A percentile compares a stretch with the other conserved stretches of the same genome.
phyloP scores from a whole-genome alignment of 2,888 invertebrate genomes.

The Drosophila picticornis region DNA sequence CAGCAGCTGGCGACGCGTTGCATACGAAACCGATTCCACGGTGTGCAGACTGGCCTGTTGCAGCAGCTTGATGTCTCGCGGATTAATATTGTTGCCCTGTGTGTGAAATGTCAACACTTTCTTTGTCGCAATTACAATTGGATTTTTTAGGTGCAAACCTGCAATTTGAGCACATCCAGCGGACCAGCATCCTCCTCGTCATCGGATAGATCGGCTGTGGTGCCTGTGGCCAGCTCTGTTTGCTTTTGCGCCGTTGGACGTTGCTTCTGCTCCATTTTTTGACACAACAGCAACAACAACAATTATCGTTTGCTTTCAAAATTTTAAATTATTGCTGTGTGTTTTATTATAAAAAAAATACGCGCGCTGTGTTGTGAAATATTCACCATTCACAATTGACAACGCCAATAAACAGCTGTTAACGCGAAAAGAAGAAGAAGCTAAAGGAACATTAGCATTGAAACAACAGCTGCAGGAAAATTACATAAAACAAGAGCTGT shows the following conservation, averaged over 20 bases:
- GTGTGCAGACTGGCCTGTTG: constrained; percentile 97
- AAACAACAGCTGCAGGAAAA: constrained; percentile 22
- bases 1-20: constrained; percentile 95
- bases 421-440: constrained; percentile 5
- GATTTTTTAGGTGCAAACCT: constrained; percentile 86
- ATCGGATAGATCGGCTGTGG: constrained; percentile 86
- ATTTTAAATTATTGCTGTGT: constrained; percentile 14
- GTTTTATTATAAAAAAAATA: constrained; percentile 36
- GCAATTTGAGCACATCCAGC: constrained; percentile 89
- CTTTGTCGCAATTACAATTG: background rate
- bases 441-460: constrained; percentile 23
- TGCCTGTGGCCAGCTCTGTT: constrained; percentile 84
- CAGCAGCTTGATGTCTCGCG: constrained; percentile 96
- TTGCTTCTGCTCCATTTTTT: constrained; percentile 55
- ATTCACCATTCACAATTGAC: constrained; percentile 33
- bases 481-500: constrained; percentile 61
- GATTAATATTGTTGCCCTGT: constrained; percentile 95
- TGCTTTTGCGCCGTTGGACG: constrained; percentile 42
- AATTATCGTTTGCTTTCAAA: constrained; percentile 8
- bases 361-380: constrained; percentile 60
- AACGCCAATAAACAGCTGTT: constrained; percentile 1
- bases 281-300: background rate
- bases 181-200: constrained; percentile 90
- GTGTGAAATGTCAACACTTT: background rate
- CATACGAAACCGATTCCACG: constrained; percentile 97